Evolutionary conservation across 1,140 invertebrate species (phyloP), one percentile per base, ranked within the genome.

Genomic region (Zeugodacus cucurbitae): DNA sequence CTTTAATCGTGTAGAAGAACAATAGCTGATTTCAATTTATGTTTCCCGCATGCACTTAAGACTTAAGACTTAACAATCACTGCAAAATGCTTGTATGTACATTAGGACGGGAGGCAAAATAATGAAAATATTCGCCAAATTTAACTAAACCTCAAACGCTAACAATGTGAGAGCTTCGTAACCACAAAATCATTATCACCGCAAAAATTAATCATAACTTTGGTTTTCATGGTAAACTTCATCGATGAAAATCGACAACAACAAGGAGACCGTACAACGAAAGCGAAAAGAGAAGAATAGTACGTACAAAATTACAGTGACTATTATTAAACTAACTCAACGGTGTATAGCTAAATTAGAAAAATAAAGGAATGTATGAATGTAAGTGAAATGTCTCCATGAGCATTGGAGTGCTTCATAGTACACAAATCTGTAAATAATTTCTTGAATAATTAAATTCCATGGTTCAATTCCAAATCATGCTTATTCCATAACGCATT

Each of bases 1-100:
- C 97, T 97, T 70, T 44, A 86, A 10, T n/a, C 74, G 41, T 41
- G 44, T 82, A 48, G 41, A 82, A 82, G 74, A 82, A 82, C 74
- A 74, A 78, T 22, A 22, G 29, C 58, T 8, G 74, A 34, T 82
- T 82, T 67, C 4, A 88, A 70, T 67, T 67, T 10, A 88, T 58
- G n/a, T 88, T 74, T 88, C 74, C 67, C 59, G 94, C 85, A 88
- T 88, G 59, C 14, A 86, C 85, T 37, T 34, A 74, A 37, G 26
- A 3, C 62, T 14, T 62, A 26, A 48, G n/a, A 20, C 78, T 67
- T 57, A 20, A 26, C 17, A 62, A 62, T n/a, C 62, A 14, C 14
- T 29, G 10, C 88, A 59, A 90, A 41, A 85, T 32, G 82, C 22
- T 6, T 74, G 41, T 78, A 78, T 20, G 74, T 48, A 29, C 74